Base-by-base conservation (phyloP, 2,888 invertebrate genomes). In the Arrhopalites spinosus region DNA sequence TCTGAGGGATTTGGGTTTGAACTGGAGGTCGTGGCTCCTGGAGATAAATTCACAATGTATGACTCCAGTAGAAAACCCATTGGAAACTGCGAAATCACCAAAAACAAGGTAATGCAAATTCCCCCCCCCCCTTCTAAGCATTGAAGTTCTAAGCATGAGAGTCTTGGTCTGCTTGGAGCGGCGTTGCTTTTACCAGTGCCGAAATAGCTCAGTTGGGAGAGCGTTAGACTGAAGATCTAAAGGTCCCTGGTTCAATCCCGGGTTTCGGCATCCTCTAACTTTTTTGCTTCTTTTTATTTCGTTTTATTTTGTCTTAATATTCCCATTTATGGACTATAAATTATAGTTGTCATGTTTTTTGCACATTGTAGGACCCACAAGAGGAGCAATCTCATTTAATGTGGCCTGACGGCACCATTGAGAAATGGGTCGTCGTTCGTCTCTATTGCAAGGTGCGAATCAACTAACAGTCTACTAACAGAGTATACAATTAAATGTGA, bases 1-100 rank as follows among this genome's bases (percentile, higher is more conserved):
- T 89, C 90, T 0, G 90, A 90, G 85, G 93, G 93, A 69, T 92
- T 90, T 84, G 90, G 90, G 45, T 92, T 93, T 85, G 90, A 91
- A 84, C 86, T 91, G 77, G 90, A 90, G 84, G 89, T 90, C 0
- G 87, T 92, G 7, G 89, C 90, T 17, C 86, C 89, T 74, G 91
- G 91, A 23, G 91, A 92, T 82, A 90, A 90, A 84, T 92, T 91
- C 83, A 90, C 90, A n/a, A 88, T 92, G 74, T 90, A 89, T 82
- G 90, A 91, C 84, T 88, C 89, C 36, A 90, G 90, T 83, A 89
- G 89, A 82, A 89, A 90, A 82, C 88, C 90, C n/a, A 89, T 90
- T 83, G 91, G 90, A 68, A 90, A 88, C 20, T 85, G 90, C 79
- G 90, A 91, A 87, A 88, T 91, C 36, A 87, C 90, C 36, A 88